These are phyloP conservation scores for Bactericera cockerelli DNA, from an alignment of 1,140 invertebrate genomes.

Conservation along the genomic window DNA sequence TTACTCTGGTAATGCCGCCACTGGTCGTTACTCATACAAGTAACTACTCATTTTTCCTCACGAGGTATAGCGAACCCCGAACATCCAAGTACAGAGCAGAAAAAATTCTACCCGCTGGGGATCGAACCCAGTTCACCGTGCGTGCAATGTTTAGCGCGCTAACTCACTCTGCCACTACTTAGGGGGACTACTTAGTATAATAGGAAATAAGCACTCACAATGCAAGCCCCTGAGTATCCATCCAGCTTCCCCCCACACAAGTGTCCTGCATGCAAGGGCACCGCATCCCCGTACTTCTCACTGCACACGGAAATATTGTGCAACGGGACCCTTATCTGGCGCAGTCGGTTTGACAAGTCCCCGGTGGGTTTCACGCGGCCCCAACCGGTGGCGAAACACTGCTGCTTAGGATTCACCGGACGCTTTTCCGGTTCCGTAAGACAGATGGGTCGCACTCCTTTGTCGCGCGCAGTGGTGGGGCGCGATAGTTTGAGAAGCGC, in stretches of 20 bases:
- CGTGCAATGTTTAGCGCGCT: no score
- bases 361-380: conserved; percentile 50
- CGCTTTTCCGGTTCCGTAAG: conserved; percentile 38
- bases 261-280: conserved; percentile 58
- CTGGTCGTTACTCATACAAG: no score
- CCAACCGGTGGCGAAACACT: conserved; percentile 72
- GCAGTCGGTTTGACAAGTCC: conserved; percentile 44
- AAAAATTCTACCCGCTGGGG: no score
- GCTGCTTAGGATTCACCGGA: conserved; percentile 26
- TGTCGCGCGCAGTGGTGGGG: conserved; percentile 45
- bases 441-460: conserved; percentile 52
- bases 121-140: no score
- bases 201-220: no score
- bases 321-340: conserved; percentile 65
- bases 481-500: conserved; percentile 70
- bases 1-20: no score
- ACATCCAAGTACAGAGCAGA: no score
- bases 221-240: conserved; percentile 68
- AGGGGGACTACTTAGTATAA: no score
- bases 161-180: no score
- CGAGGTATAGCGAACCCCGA: no score
- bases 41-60: no score
- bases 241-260: conserved; percentile 69
- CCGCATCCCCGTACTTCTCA: conserved; percentile 47
- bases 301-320: conserved; percentile 40